These are phyloP conservation scores for Acrocephalus kingi DNA, from an alignment of 2,113 vertebrate genomes.

Conservation along the genomic window DNA sequence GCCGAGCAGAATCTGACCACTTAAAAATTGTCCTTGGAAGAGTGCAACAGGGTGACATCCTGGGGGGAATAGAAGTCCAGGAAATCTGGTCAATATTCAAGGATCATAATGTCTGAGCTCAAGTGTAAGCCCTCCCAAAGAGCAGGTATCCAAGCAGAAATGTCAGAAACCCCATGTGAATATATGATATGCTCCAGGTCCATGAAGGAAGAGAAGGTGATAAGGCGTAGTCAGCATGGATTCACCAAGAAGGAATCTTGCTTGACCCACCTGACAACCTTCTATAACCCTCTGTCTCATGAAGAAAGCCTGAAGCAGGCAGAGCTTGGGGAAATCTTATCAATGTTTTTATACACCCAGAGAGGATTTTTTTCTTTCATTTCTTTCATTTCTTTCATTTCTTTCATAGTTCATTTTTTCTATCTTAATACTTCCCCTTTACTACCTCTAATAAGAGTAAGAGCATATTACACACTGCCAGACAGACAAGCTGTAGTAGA, in stretches of 20 bases:
- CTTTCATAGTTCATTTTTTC: not conserved
- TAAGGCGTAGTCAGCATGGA: no score
- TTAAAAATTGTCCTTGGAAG: not conserved
- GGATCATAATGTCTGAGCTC: not conserved
- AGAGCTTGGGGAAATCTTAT: not conserved
- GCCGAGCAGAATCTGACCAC: not conserved
- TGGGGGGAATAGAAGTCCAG: not conserved
- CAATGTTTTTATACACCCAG: not conserved
- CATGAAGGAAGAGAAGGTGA: not conserved
- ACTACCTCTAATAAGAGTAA: not conserved
- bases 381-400: not conserved
- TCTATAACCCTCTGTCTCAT: no score
- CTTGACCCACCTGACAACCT: not conserved
- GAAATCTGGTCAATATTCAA: not conserved
- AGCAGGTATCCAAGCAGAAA: not conserved
- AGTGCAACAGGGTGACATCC: not conserved
- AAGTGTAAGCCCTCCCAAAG: not conserved
- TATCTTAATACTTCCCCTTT: not conserved
- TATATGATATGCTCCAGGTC: accelerated
- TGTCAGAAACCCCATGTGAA: no score
- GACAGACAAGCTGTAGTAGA: not conserved
- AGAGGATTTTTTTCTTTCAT: not conserved
- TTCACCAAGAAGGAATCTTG: not conserved
- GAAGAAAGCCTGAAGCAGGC: not conserved
- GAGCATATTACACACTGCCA: not conserved